Evolutionary conservation across 2,888 invertebrate species (phyloP).

Genomic region (Platycheirus albimanus): DNA sequence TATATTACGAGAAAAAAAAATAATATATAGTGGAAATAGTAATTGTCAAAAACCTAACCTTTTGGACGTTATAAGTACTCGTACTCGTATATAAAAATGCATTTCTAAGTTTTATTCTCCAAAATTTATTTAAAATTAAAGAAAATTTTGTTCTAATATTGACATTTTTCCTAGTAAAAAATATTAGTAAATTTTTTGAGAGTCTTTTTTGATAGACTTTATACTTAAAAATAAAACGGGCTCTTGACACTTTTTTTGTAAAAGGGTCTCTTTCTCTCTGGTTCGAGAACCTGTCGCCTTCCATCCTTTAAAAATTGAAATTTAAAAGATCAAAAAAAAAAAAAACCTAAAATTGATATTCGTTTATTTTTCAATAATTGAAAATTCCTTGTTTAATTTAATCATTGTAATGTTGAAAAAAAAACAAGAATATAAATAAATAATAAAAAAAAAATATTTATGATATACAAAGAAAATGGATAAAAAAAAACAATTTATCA

Average conservation of each 20-base stretch:
- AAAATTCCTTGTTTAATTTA: constrained; percentile 17
- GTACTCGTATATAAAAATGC: constrained; percentile 42
- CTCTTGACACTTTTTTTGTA: constrained; percentile 21
- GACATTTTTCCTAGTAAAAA: constrained; percentile 58
- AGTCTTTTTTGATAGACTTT: constrained; percentile 35
- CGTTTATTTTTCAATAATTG: constrained; percentile 14
- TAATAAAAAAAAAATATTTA: constrained; percentile 47
- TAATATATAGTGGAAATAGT: constrained; percentile 73
- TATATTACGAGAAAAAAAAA: constrained; percentile 63
- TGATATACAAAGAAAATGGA: constrained; percentile 58
- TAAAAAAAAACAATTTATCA: constrained; percentile 62
- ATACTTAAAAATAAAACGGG: constrained; percentile 26
- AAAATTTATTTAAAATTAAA: constrained; percentile 45
- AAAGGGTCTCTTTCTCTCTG: constrained; percentile 23
- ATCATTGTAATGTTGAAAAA: constrained; percentile 50
- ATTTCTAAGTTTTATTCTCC: constrained; percentile 56
- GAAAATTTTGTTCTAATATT: constrained; percentile 34
- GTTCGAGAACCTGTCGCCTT: constrained; percentile 40
- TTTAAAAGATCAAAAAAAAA: background rate
- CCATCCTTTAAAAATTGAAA: constrained; percentile 23
- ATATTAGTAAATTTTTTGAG: constrained; percentile 66
- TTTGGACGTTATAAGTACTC: constrained; percentile 64
- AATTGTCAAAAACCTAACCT: constrained; percentile 68
- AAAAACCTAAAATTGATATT: constrained; percentile 18
- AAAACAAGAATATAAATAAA: constrained; percentile 39